Base-by-base conservation (phyloP, 2,797 vertebrate species). In the Peromyscus melanophrys region DNA sequence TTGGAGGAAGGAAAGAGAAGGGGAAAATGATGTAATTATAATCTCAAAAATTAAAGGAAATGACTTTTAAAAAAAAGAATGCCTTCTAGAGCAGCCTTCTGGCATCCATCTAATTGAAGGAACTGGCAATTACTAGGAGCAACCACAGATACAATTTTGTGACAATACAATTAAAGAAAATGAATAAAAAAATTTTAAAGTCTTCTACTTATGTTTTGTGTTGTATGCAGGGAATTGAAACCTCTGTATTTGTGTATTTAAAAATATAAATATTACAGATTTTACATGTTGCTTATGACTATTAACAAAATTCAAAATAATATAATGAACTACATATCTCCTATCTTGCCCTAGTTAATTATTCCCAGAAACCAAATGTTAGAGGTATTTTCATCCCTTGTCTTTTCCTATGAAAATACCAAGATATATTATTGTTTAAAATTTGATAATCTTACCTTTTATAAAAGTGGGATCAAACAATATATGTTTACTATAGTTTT, bases 401-500 rank as follows among this genome's bases (percentile, higher is more conserved):
- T 37, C 14, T 81, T 96, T 88, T 37, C 34, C 57, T 14, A 40
- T 81, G 40, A 90, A 97, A 90, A 75, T 81, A 88, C 23, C 29
- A 92, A 52, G 71, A 91, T 63, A 46, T 11, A 89, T 59, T 23
- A 52, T 31, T 40, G 52, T 43, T 89, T 92, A 61, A 92, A 93
- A 59, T 75, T 57, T 90, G 29, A 29, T 77, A 63, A 90, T 76
- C 80, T 81, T 84, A 52, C 5, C 34, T 90, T 87, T 94, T 84
- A 69, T 69, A 76, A 73, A 89, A 61, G 69, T 93, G 19, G 43
- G 1, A 84, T 92, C 34, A 76, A 76, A 63, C 2, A 65, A 52
- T 59, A 61, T 69, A 21, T 83, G 76, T 40, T 95, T 78, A 81
- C 37, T 46, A 40, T 52, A 80, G 61, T 90, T 96, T 93, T 95